Evolutionary conservation across 2,113 vertebrate species (phyloP), one percentile per base, ranked within the genome.

Genomic region (Zosterops borbonicus): DNA sequence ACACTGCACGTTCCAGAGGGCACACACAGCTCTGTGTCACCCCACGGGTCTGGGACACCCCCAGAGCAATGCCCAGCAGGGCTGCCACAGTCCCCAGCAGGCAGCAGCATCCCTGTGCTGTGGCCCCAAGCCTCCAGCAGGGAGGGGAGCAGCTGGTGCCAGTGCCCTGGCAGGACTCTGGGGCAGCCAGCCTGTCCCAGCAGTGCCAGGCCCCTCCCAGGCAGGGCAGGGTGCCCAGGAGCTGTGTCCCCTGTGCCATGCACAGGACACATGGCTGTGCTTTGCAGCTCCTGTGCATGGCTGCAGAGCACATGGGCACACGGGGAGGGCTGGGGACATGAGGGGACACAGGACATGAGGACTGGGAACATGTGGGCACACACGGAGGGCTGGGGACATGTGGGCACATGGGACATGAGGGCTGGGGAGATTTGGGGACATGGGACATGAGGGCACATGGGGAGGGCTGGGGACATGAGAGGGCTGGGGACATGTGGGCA

Each of bases 211-310:
- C 56, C n/a, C 67, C 27, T 44, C 41, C 52, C 76, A 20, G 39
- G 9, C 3, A 0, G 6, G 56, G 46, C 25, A 1, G 52, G 0
- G 12, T 23, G n/a, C 46, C 46, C 49, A 9, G 47, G 18, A 44
- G 44, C 69, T 6, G 8, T 6, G 33, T 25, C 65, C 79, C 67
- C 53, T 59, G 44, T 47, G 19, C 46, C 31, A 4, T 3, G 47
- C 47, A 17, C 5, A 1, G n/a, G 47, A 41, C 59, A 22, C 31
- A 0, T 0, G 4, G 65, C n/a, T 1, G 0, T 5, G 1, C 53
- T 5, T 27, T 6, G 41, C 92, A 11, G 23, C 3, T 42, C 44
- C 42, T 22, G 18, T 6, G 18, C 6, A 0, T 2, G 22, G 18
- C 1, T 2, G 31, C 42, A 8, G 58, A n/a, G 53, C 24, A 29